Evolutionary conservation across 2,113 vertebrate genomes (phyloP).

Genomic region (Misgurnus anguillicaudatus): DNA sequence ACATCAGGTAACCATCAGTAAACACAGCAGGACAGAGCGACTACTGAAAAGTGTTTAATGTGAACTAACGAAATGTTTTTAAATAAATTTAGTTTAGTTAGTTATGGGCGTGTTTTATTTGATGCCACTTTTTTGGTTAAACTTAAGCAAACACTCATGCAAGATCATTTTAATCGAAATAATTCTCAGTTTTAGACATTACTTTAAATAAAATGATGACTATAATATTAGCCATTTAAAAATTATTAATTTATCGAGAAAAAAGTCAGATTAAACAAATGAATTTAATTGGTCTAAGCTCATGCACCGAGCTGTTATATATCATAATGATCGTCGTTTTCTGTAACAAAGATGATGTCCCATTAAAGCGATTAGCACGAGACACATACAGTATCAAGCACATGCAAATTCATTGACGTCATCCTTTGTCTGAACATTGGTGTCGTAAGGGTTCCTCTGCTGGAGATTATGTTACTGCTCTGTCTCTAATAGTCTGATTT

Average conservation of each 20-base stretch:
- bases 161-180: no score
- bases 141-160: no score
- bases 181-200: no score
- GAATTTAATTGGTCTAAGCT: neutral
- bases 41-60: no score
- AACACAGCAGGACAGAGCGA: neutral
- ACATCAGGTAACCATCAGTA: slow-evolving; percentile 76
- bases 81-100: no score
- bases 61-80: no score
- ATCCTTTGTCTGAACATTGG: neutral
- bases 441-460: neutral
- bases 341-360: slow-evolving; percentile 60
- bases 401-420: slow-evolving; percentile 1
- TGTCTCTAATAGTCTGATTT: neutral
- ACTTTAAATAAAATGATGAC: no score
- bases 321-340: slow-evolving; percentile 58
- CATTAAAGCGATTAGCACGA: slow-evolving; percentile 51
- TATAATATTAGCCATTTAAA: no score
- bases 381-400: slow-evolving; percentile 30
- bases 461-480: neutral
- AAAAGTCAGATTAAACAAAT: neutral
- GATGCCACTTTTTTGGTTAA: no score
- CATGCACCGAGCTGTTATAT: slow-evolving; percentile 54
- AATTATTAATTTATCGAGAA: no score
- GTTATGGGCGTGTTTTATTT: no score